Percentiles rank a stretch among this genome's conserved stretches.
Evolutionary conservation across 1,140 invertebrate genomes (phyloP).

Genomic region (Hycleus cichorii): DNA sequence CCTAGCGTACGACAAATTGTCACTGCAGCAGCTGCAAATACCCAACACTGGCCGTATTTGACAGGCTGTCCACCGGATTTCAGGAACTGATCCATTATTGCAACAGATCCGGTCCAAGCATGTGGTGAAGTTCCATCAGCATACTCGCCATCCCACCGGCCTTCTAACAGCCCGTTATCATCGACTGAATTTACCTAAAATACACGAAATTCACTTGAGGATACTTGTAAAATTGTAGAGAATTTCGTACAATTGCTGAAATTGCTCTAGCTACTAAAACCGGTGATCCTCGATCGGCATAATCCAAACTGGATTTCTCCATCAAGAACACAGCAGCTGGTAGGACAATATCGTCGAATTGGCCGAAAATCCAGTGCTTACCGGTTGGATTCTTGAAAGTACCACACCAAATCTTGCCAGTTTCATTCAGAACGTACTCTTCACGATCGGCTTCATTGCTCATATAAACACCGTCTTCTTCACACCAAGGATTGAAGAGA

Average conservation of each 20-base stretch:
- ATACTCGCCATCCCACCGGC: constrained; percentile 67
- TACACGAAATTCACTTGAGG: constrained; percentile 17
- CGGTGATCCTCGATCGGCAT: constrained; percentile 59
- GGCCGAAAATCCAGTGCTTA: constrained; percentile 67
- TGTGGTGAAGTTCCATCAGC: constrained; percentile 56
- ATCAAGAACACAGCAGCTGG: constrained; percentile 57
- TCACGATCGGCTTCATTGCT: constrained; percentile 52
- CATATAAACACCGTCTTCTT: constrained; percentile 61
- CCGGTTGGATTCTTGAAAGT: constrained; percentile 56
- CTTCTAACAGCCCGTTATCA: constrained; percentile 61
- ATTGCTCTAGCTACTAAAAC: constrained; percentile 61
- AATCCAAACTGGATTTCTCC: constrained; percentile 52
- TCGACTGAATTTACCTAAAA: constrained; percentile 51
- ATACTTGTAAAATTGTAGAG: not conserved
- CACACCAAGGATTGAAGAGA: constrained; percentile 77
- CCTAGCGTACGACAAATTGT: constrained; percentile 56
- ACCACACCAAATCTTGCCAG: constrained; percentile 70
- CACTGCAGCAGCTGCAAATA: constrained; percentile 64
- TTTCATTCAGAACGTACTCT: constrained; percentile 69
- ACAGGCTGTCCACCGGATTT: constrained; percentile 57
- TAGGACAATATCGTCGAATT: constrained; percentile 61
- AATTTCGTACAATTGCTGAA: constrained; percentile 55
- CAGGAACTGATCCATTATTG: constrained; percentile 61
- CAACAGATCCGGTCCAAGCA: constrained; percentile 62
- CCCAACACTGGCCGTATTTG: constrained; percentile 78